These are phyloP conservation scores for Eira barbara DNA, from an alignment of 2,113 vertebrate species.

Conservation along the genomic window DNA sequence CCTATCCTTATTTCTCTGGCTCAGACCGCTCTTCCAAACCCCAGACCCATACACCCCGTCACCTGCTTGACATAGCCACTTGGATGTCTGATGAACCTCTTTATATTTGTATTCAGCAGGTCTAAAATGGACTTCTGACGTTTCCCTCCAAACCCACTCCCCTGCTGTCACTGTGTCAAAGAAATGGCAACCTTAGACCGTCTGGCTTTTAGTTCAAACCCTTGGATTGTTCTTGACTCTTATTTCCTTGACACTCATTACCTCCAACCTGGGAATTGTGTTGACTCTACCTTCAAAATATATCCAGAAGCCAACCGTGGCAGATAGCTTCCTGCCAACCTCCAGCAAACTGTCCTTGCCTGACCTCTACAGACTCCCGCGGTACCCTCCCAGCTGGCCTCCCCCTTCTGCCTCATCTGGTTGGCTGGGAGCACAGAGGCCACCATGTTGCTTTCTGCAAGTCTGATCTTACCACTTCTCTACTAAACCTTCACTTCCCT, in stretches of 20 bases:
- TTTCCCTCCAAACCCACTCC: not conserved
- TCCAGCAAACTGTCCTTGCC: rapidly evolving
- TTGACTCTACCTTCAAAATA: not conserved
- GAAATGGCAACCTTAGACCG: not conserved
- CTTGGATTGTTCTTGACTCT: not conserved
- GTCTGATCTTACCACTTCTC: not conserved
- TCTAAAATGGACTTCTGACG: not conserved
- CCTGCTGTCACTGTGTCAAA: not conserved
- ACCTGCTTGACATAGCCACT: not conserved
- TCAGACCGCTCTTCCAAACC: too few relatives aligned
- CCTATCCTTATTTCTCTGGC: not conserved
- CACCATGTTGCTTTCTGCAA: not conserved
- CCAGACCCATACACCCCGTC: not conserved
- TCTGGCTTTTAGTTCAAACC: too few relatives aligned
- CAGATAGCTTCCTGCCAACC: too few relatives aligned
- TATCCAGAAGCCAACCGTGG: not conserved
- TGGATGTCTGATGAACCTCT: too few relatives aligned
- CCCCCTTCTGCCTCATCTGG: too few relatives aligned
- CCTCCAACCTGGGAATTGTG: not conserved
- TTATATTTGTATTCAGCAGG: too few relatives aligned
- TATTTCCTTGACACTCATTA: not conserved
- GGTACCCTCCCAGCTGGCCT: not conserved
- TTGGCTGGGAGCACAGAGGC: not conserved
- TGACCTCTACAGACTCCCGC: not conserved
- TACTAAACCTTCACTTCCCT: not conserved